phyloP scores from a whole-genome alignment of 2,113 vertebrate genomes.

The Plecotus auritus region DNA sequence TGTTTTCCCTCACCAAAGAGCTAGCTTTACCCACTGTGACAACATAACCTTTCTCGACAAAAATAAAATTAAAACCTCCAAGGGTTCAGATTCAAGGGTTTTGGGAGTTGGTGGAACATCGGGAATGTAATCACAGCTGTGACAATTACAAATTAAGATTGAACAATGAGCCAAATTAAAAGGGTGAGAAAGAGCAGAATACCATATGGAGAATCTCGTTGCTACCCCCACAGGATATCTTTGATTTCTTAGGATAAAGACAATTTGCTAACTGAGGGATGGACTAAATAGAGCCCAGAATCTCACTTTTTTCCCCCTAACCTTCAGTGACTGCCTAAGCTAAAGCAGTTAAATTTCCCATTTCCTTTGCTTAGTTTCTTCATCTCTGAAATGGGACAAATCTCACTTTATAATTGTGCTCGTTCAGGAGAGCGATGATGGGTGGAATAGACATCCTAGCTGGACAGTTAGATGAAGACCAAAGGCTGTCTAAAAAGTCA shows the following conservation, averaged over 20 bases:
- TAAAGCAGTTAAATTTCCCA: not conserved
- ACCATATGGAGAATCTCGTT: constrained; percentile 52
- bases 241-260: constrained; percentile 42
- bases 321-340: not conserved
- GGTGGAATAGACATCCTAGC: not conserved
- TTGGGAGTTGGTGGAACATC: constrained; percentile 51
- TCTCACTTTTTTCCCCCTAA: not conserved
- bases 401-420: not conserved
- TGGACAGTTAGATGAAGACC: not conserved
- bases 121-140: constrained; percentile 63
- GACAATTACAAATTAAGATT: constrained; percentile 76
- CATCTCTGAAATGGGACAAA: not conserved
- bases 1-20: constrained; percentile 38
- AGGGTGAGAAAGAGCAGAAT: constrained; percentile 66
- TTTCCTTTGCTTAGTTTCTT: not conserved
- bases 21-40: constrained; percentile 61
- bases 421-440: not conserved
- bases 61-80: constrained; percentile 66
- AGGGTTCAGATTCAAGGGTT: constrained; percentile 56
- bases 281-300: constrained; percentile 18
- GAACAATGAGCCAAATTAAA: constrained; percentile 73
- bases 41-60: constrained; percentile 68
- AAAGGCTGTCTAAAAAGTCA: not conserved
- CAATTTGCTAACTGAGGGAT: not conserved
- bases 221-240: constrained; percentile 52